Evolutionary conservation across 2,888 invertebrate genomes (phyloP), one percentile per base, ranked within the genome.

Genomic region (Biston stratarius): DNA sequence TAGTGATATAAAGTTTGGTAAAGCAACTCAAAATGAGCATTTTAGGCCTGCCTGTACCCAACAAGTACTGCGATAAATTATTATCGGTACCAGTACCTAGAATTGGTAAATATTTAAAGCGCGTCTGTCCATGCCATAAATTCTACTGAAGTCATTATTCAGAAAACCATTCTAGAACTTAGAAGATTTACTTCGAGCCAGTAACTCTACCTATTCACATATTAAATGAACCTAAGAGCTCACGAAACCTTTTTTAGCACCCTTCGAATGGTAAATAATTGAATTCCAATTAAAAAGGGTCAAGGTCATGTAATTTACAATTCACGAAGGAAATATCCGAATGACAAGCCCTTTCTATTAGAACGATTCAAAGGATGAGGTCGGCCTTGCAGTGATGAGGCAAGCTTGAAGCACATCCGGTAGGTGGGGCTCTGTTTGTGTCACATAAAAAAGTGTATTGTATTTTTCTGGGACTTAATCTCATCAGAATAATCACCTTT

Each of bases 261-360:
- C 38, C 15, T 61, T 47, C 45, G 9, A 61, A 55, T 62, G 38
- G 61, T 62, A 55, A 55, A 62, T 62, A 62, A 62, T 62, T 55
- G 38, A 62, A 62, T 62, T 55, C 47, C 48, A 55, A 55, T 62
- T 62, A 62, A 62, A 55, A 62, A 48, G 55, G 55, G 61, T n/a
- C 61, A 55, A 48, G 61, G 55, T 38, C 55, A 48, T 47, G 48
- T 47, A 47, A 55, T 62, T 62, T 55, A 38, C 51, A 61, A 62
- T 61, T 53, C 61, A 61, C 44, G 52, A 33, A 44, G 24, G 48
- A 49, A 59, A 55, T 55, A 58, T 48, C 48, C 36, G 47, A 38
- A 48, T 36, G 58, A 58, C 58, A 15, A 48, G 24, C 15, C 58
- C 58, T 58, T 48, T 48, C 38, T 58, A 38, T 58, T 58, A 38